Base-by-base conservation (phyloP, 2,797 vertebrate species). In the Anguilla anguilla region DNA sequence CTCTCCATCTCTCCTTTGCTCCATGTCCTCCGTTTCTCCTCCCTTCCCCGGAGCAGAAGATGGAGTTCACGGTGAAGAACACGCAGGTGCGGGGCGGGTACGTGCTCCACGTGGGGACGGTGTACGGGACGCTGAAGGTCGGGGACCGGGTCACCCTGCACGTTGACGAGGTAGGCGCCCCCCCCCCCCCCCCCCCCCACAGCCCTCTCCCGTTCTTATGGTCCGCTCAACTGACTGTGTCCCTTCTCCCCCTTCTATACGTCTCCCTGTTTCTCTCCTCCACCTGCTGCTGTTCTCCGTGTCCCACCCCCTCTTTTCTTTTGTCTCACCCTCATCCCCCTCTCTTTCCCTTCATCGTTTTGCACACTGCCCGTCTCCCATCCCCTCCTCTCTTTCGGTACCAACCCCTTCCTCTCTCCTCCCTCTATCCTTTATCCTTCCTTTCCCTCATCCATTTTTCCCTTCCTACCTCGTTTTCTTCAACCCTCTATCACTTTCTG, bases 71-170 rank as follows among this genome's bases (percentile, higher is more conserved):
- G 0, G 98, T 99, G 91, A 99, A 98, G 95, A 99, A 99, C 0
- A 97, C 97, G 0, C 99, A 99, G 93, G 97, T 99, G 17, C 95
- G 98, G 53, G 99, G 98, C n/a, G 99, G 99, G 4, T 99, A 97
- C 0, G 96, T 99, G 84, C 96, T 99, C 1, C 98, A 99, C 17
- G 91, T 98, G 4, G 99, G 98, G 46, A 99, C 97, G 0, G 93
- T 99, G 1, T 99, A 99, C 0, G 98, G 98, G 28, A 95, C 83
- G 10, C 93, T 99, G 93, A 97, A 94, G 92, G 97, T 99, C 0
- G 98, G 98, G 67, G 98, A 99, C 87, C 92, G 91, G 0, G 97
- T 99, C 79, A 94, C 93, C 3, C 91, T 99, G 2, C 96, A 97
- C 0, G 91, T 99, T 0, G 98, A 99, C 31, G 98, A 99, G 97